These are phyloP conservation scores for Lutraria rhynchaena DNA, from an alignment of 1,140 invertebrate species.

Conservation along the genomic window DNA sequence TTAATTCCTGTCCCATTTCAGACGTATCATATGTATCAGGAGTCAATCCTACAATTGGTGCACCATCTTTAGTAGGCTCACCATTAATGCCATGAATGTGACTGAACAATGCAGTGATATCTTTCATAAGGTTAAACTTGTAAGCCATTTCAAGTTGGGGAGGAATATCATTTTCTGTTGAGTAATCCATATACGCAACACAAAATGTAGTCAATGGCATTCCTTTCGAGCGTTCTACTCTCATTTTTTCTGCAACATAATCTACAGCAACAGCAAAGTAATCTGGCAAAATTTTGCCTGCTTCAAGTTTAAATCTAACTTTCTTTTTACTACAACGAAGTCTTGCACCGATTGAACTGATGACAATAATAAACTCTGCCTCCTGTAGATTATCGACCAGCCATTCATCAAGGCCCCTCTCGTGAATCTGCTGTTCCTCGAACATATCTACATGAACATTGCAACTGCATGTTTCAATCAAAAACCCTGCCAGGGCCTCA, in stretches of 20 bases:
- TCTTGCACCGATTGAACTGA: conserved; percentile 78
- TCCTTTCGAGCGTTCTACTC: conserved; percentile 75
- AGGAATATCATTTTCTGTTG: conserved; percentile 76
- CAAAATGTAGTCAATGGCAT: conserved; percentile 74
- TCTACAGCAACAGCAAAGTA: conserved; percentile 79
- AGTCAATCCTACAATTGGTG: conserved; percentile 58
- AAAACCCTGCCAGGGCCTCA: conserved; percentile 72
- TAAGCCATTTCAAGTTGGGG: conserved; percentile 74
- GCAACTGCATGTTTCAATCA: conserved; percentile 77
- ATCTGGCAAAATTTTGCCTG: conserved; percentile 71
- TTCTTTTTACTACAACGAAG: conserved; percentile 77
- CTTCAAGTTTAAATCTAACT: conserved; percentile 70
- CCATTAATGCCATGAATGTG: conserved; percentile 71
- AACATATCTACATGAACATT: conserved; percentile 77
- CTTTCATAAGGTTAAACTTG: conserved; percentile 77
- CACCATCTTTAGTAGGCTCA: conserved; percentile 66
- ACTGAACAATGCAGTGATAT: conserved; percentile 71
- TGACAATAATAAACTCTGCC: conserved; percentile 77
- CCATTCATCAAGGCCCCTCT: conserved; percentile 76
- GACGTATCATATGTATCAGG: conserved; percentile 68
- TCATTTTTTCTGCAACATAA: conserved; percentile 79
- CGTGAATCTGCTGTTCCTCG: conserved; percentile 75
- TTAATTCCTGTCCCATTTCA: conserved; percentile 72
- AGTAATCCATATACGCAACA: conserved; percentile 76
- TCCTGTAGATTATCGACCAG: conserved; percentile 76